Evolutionary conservation across 2,888 invertebrate genomes (phyloP).

Genomic region (Drosophila eohydei): DNA sequence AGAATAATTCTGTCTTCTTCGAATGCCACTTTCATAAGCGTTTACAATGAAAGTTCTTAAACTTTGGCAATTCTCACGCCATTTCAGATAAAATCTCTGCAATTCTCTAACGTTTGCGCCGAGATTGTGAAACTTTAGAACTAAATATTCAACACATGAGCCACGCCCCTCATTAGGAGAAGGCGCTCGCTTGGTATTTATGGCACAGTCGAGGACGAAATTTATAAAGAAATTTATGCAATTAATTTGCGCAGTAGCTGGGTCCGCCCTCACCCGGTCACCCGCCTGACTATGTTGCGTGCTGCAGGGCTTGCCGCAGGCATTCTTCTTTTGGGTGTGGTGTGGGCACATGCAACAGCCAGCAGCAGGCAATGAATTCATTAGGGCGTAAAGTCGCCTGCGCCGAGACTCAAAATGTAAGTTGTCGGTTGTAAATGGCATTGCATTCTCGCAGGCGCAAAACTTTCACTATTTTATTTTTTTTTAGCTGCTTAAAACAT

Average conservation of each 20-base stretch:
- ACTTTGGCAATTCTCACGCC: conserved; percentile 27
- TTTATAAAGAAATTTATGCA: conserved; percentile 49
- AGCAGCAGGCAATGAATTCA: conserved; percentile 28
- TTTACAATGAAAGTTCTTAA: not conserved
- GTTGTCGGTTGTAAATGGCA: conserved; percentile 21
- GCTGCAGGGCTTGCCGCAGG: conserved; percentile 28
- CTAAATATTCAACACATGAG: conserved; percentile 5
- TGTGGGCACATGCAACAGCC: conserved; percentile 18
- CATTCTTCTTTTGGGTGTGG: conserved; percentile 12
- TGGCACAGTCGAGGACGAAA: conserved; percentile 29
- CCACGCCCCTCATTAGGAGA: not conserved
- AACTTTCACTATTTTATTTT: conserved; percentile 35
- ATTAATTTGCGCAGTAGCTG: conserved; percentile 49
- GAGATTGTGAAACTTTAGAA: conserved; percentile 1
- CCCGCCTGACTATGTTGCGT: conserved; percentile 11
- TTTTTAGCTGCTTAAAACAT: conserved; percentile 7
- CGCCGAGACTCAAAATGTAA: conserved; percentile 13
- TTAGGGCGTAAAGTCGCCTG: conserved; percentile 18
- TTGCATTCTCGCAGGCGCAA: conserved; percentile 22
- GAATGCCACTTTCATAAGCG: not conserved
- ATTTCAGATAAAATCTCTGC: conserved; percentile 18
- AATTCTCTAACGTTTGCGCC: not conserved
- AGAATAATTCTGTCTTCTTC: not conserved
- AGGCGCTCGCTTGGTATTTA: conserved; percentile 19
- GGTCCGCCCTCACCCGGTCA: not conserved